Percentiles rank a stretch among this genome's conserved stretches.
Conservation (phyloP, 2,888 invertebrate genomes). For the Siphonodentalium dalli region DNA sequence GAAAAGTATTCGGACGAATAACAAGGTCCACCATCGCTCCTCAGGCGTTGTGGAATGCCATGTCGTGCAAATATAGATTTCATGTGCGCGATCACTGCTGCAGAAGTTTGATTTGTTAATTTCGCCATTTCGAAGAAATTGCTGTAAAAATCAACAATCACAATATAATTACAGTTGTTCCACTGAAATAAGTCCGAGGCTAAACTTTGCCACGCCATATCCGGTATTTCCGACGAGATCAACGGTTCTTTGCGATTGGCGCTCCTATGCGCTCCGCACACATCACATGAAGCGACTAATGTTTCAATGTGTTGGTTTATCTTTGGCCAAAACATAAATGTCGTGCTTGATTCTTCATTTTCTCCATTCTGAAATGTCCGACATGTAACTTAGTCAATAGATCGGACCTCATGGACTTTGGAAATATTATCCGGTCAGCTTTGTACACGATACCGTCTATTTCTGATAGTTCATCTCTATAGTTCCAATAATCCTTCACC, state of each 20-base stretch:
- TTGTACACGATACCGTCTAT: slow-evolving; percentile 15
- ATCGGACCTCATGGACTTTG: slow-evolving; percentile 18
- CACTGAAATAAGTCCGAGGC: slow-evolving; percentile 28
- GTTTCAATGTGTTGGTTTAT: slow-evolving; percentile 26
- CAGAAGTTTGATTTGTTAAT: not conserved
- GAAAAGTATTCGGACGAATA: not conserved
- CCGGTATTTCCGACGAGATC: slow-evolving; percentile 18
- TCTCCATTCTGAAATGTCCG: slow-evolving; percentile 32
- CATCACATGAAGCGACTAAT: slow-evolving; percentile 17
- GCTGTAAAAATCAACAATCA: slow-evolving; percentile 24
- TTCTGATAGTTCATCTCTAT: slow-evolving; percentile 17
- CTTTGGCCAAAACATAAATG: slow-evolving; percentile 31
- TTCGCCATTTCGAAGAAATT: slow-evolving; percentile 19
- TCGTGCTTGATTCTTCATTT: slow-evolving; percentile 19
- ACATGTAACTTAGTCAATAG: slow-evolving; percentile 26
- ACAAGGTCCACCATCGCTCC: slow-evolving; percentile 7
- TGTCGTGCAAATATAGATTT: slow-evolving; percentile 7
- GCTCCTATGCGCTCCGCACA: slow-evolving; percentile 17
- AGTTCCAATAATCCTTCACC: slow-evolving; percentile 18
- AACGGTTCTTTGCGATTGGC: slow-evolving; percentile 31
- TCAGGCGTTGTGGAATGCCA: slow-evolving; percentile 6
- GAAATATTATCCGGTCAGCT: slow-evolving; percentile 23
- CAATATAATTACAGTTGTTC: slow-evolving; percentile 18
- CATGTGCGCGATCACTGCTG: slow-evolving; percentile 1
- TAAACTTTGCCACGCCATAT: slow-evolving; percentile 26